These are phyloP conservation scores for Microchirus variegatus DNA, from an alignment of 2,797 vertebrate species.

Conservation along the genomic window DNA sequence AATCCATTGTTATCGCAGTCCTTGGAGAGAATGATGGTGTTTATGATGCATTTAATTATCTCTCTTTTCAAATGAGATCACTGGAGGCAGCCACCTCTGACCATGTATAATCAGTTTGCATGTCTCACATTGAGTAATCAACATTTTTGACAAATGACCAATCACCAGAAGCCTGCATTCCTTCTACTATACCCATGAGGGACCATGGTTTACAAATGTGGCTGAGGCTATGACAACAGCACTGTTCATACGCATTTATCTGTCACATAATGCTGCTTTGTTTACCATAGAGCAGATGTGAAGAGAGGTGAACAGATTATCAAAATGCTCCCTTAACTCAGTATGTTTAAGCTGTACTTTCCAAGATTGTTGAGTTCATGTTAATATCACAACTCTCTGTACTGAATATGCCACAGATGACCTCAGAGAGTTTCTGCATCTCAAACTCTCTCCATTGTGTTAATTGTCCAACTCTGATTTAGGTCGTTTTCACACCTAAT, in stretches of 20 bases:
- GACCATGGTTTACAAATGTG: not conserved
- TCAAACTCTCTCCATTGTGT: no score
- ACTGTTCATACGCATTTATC: conserved; percentile 5
- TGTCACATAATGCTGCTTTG: conserved; percentile 7
- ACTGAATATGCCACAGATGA: no score
- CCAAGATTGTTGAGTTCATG: no score
- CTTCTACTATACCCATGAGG: not conserved
- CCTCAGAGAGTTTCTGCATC: no score
- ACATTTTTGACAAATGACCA: conserved; percentile 40
- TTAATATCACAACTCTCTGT: no score
- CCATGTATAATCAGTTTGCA: conserved; percentile 45
- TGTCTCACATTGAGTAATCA: conserved; percentile 42
- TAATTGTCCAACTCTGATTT: no score
- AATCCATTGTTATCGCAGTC: conserved; percentile 30
- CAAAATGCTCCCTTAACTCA: no score
- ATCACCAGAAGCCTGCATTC: conserved; percentile 10
- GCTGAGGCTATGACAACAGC: conserved; percentile 7
- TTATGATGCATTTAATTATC: conserved; percentile 62
- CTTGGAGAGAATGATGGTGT: conserved; percentile 33
- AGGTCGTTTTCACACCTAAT: no score
- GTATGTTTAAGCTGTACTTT: no score
- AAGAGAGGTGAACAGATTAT: no score
- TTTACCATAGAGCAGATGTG: not conserved
- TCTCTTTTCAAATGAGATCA: conserved; percentile 57
- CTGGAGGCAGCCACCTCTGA: conserved; percentile 38